Conservation (phyloP, 1,140 invertebrate species). For the Drosophila sp. region DNA sequence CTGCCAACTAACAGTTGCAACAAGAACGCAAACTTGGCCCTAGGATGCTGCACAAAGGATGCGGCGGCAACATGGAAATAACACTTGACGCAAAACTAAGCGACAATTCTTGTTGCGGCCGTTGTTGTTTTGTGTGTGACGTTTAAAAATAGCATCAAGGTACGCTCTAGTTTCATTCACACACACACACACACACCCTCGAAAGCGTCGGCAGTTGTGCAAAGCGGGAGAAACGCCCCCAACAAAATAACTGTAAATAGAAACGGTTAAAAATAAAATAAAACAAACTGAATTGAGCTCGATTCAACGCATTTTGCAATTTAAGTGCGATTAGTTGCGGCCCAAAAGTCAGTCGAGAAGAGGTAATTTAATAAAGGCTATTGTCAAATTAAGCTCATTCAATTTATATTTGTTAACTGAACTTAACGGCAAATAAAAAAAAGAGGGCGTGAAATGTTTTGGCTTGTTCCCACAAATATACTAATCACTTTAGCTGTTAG, state of each 20-base stretch:
- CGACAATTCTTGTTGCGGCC: conserved; percentile 65
- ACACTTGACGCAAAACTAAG: conserved; percentile 71
- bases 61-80: conserved; percentile 41
- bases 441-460: conserved; percentile 63
- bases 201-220: conserved; percentile 57
- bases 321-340: background rate
- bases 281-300: conserved; percentile 55
- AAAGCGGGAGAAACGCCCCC: conserved; percentile 41
- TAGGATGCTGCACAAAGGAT: conserved; percentile 56
- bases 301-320: conserved; percentile 7
- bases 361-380: conserved; percentile 8
- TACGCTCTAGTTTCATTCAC: conserved; percentile 71
- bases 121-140: conserved; percentile 56
- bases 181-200: conserved; percentile 8
- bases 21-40: conserved; percentile 56
- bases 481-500: conserved; percentile 62
- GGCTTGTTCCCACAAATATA: conserved; percentile 51
- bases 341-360: conserved; percentile 5
- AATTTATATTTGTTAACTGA: conserved; percentile 35
- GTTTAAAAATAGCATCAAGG: conserved; percentile 79
- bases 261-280: conserved; percentile 69
- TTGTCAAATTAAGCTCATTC: conserved; percentile 37
- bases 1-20: conserved; percentile 44
- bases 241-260: conserved; percentile 54
- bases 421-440: conserved; percentile 17